Percentiles rank a stretch among this genome's conserved stretches.
phyloP scores from a whole-genome alignment of 2,888 invertebrate genomes.

The Camponotus fellah region DNA sequence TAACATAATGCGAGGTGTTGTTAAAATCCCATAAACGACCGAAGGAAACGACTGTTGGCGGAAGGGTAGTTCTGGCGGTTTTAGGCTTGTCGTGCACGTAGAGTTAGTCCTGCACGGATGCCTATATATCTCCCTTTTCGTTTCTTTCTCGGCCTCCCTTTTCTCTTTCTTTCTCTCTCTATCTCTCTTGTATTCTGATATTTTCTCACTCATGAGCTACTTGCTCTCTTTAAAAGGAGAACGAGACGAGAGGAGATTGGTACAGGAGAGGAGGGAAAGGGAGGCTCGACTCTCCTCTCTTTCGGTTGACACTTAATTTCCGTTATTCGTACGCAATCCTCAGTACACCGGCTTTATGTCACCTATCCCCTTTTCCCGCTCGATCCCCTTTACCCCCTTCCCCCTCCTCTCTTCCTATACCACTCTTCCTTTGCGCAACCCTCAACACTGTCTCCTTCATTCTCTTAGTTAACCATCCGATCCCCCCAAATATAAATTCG shows the following conservation, averaged over 20 bases:
- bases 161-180: constrained; percentile 37
- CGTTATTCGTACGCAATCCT: constrained; percentile 85
- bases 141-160: constrained; percentile 43
- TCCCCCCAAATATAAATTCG: constrained; percentile 63
- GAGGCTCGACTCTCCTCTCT: constrained; percentile 73
- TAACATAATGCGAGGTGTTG: constrained; percentile 63
- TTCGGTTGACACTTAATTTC: constrained; percentile 86
- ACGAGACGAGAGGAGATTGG: constrained; percentile 53
- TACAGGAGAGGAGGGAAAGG: constrained; percentile 61
- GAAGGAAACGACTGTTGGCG: constrained; percentile 60
- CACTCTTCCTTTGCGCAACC: constrained; percentile 68
- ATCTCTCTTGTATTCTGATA: constrained; percentile 41
- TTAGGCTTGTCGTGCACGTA: constrained; percentile 84
- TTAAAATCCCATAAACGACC: constrained; percentile 75
- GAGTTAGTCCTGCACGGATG: constrained; percentile 81
- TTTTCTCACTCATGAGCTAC: constrained; percentile 50
- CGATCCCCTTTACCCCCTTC: constrained; percentile 65
- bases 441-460: constrained; percentile 75
- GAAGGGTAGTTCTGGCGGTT: constrained; percentile 70
- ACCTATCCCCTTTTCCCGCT: constrained; percentile 71
- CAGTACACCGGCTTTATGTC: constrained; percentile 81
- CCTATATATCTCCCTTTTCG: constrained; percentile 73
- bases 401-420: constrained; percentile 66
- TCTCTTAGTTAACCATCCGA: constrained; percentile 79
- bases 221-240: constrained; percentile 71